These are phyloP conservation scores for Balaeniceps rex DNA, from an alignment of 2,113 vertebrate genomes.

Conservation along the genomic window DNA sequence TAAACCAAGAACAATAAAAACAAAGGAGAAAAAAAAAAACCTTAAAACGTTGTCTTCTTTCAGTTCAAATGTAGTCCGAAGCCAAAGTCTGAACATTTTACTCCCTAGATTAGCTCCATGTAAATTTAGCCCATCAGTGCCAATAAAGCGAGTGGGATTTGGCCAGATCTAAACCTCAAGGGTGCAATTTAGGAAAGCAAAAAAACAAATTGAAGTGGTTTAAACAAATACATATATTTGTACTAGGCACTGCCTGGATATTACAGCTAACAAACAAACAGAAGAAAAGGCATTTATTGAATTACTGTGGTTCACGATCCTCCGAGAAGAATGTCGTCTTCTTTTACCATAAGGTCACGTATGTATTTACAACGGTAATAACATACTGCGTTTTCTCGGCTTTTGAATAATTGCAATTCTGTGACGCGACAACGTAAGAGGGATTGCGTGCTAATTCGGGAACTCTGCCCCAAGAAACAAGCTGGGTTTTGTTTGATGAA, in stretches of 20 bases:
- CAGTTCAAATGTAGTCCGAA: neutral
- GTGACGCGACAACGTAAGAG: neutral
- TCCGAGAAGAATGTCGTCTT: neutral
- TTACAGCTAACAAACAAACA: neutral
- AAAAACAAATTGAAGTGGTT: neutral
- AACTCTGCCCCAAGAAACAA: neutral
- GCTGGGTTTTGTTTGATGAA: neutral
- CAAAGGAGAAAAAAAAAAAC: neutral
- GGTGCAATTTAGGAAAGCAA: neutral
- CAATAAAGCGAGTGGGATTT: neutral
- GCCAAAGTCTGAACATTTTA: neutral
- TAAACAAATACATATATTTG: neutral
- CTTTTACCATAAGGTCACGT: neutral
- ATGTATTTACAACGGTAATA: neutral
- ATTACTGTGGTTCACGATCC: neutral
- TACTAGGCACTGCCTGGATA: neutral
- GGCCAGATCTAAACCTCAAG: neutral
- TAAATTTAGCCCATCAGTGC: neutral
- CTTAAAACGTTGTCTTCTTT: neutral
- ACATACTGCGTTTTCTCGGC: neutral
- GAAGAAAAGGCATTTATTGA: neutral
- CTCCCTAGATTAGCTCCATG: neutral
- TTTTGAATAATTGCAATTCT: neutral
- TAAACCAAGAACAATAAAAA: constrained; percentile 43
- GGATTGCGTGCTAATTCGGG: neutral